These are phyloP conservation scores for Acrobasis repandana DNA, from an alignment of 2,888 invertebrate genomes.

Conservation along the genomic window DNA sequence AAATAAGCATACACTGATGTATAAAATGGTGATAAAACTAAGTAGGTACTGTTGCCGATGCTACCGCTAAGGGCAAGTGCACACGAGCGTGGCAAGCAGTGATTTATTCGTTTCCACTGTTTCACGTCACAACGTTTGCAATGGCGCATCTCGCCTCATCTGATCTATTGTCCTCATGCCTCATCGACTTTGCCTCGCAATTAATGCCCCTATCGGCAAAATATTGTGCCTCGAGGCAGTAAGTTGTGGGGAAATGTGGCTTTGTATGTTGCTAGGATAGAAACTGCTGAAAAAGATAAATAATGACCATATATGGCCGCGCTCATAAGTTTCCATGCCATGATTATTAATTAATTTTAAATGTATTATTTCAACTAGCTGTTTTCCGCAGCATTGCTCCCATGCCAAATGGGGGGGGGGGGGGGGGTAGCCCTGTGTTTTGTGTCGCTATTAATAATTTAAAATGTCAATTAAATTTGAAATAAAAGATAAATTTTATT, in stretches of 20 bases:
- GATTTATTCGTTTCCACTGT: conserved; percentile 64
- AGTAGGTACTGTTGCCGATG: neutral
- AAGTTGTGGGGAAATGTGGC: conserved; percentile 34
- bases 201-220: conserved; percentile 64
- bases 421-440: too few relatives aligned
- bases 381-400: too few relatives aligned
- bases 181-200: conserved; percentile 70
- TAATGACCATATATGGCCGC: too few relatives aligned
- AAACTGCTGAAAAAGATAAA: neutral
- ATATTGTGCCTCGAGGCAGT: conserved; percentile 55
- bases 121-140: conserved; percentile 60
- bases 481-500: too few relatives aligned
- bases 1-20: too few relatives aligned
- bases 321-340: too few relatives aligned
- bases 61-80: conserved; percentile 47
- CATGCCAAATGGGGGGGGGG: too few relatives aligned
- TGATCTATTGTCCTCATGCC: conserved; percentile 53
- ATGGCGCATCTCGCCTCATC: conserved; percentile 53
- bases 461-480: too few relatives aligned
- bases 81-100: conserved; percentile 63
- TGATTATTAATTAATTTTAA: too few relatives aligned
- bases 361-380: too few relatives aligned
- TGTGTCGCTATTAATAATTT: too few relatives aligned
- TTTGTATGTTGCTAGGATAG: conserved; percentile 3
- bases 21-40: neutral